Conservation (phyloP, 1,140 invertebrate species). For the Ceratitis capitata region DNA sequence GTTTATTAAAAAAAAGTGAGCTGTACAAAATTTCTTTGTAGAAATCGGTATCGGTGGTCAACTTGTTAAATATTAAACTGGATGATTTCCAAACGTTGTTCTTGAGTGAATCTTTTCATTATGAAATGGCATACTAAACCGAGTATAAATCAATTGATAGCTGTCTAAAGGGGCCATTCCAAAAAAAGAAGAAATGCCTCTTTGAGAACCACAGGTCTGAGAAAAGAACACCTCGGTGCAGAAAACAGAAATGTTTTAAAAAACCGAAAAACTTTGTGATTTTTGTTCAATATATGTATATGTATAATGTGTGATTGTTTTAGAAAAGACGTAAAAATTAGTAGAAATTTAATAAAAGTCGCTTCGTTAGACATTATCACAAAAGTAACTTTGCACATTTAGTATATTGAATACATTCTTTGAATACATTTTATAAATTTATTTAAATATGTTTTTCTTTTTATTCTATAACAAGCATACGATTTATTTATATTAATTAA, state of each 20-base stretch:
- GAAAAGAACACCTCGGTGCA: background rate
- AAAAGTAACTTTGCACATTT: background rate
- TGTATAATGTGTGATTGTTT: background rate
- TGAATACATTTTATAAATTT: background rate
- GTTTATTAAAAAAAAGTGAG: no score
- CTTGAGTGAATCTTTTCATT: no score
- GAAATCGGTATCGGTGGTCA: no score
- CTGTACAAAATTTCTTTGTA: no score
- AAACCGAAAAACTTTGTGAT: background rate
- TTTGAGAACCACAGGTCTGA: no score
- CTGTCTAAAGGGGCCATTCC: no score
- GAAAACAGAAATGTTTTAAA: background rate
- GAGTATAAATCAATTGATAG: no score
- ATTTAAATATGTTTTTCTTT: background rate
- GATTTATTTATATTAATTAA: background rate
- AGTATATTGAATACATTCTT: background rate
- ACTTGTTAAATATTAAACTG: no score
- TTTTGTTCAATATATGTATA: background rate
- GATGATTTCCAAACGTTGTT: no score
- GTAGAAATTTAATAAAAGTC: background rate
- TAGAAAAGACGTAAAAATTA: background rate
- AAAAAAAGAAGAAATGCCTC: no score
- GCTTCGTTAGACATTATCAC: background rate
- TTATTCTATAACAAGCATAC: constrained; percentile 5
- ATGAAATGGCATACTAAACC: no score